Base-by-base conservation (phyloP, 2,888 invertebrate species). In the Glaucopsyche alexis region DNA sequence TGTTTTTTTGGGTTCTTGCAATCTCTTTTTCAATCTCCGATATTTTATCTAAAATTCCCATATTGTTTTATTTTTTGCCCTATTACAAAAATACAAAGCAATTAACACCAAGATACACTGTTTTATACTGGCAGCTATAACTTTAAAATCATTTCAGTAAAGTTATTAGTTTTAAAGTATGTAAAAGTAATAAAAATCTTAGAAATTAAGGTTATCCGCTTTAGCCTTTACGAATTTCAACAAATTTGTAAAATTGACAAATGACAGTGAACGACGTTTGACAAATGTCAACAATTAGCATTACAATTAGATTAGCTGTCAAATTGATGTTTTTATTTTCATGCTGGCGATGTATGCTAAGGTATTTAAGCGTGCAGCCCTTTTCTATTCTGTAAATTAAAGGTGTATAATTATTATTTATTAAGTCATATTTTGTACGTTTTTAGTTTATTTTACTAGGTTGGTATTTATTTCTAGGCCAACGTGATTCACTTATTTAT, bases 11-110 rank as follows among this genome's bases (percentile, higher is more conserved):
- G 19, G 99, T 99, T 80, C 99, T 94, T 16, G 98, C 97, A 78
- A 99, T 99, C 95, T 99, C 99, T 84, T 96, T 97, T 87, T 99
- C 99, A 78, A 99, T 99, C 94, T 99, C 99, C 7, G 98, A 96
- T 89, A 99, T 99, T 94, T 99, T 99, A 84, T 99, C 99, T 78
- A 99, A 93, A 86, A 99, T 99, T 81, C 99, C 99, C 99, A 99
- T 99, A n/a, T n/a, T n/a, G 83, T 82, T 87, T 47, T 47, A 47
- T 19, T 19, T 67, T 45, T 69, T 29, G 29, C 8, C 29, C 19
- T 49, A 9, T 16, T 45, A 47, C 45, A 45, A 49, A 69, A 29
- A 19, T 19, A n/a, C 19, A 11, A 69, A 45, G 49, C 29, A 69
- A 69, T 29, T 49, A 8, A 29, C 13, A 49, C 49, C 19, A 69